Conservation (phyloP, 30 jellyfish, hydroid and myxozoan genomes). For the Clytia hemisphaerica region DNA sequence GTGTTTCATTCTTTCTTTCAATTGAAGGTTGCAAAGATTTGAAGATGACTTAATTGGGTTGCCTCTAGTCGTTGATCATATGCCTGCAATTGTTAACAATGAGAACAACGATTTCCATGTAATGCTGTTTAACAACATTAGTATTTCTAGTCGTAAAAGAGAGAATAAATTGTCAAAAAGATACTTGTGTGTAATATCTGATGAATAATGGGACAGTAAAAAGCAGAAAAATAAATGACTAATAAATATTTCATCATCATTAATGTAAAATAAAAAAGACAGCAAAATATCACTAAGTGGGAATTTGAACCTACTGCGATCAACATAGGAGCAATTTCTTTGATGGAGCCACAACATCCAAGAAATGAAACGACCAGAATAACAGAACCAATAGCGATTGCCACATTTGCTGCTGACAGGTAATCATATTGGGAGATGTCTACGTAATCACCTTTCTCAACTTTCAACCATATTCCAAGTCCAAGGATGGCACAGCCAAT, state of each 20-base stretch:
- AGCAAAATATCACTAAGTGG: background rate
- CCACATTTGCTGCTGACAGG: constrained; percentile 73
- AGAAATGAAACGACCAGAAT: constrained; percentile 62
- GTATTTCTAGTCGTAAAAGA: no score
- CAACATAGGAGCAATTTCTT: constrained; percentile 59
- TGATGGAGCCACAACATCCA: constrained; percentile 90
- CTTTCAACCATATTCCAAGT: constrained; percentile 81
- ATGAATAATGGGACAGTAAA: background rate
- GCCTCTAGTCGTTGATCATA: no score
- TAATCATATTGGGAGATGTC: constrained; percentile 46
- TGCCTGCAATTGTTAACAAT: no score
- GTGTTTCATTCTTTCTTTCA: no score
- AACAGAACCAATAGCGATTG: constrained; percentile 78
- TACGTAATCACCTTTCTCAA: constrained; percentile 73
- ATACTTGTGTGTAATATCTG: no score
- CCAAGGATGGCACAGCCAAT: constrained; percentile 86
- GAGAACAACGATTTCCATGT: no score
- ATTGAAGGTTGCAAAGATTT: no score
- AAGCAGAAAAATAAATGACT: background rate
- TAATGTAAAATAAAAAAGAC: background rate
- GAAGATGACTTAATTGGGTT: no score
- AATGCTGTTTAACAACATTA: no score
- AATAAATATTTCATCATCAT: background rate
- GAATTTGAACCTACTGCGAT: constrained; percentile 28
- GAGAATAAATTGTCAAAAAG: no score